These are phyloP conservation scores for Quadroppia sp. DNA, from an alignment of 2,888 invertebrate genomes.

Conservation along the genomic window DNA sequence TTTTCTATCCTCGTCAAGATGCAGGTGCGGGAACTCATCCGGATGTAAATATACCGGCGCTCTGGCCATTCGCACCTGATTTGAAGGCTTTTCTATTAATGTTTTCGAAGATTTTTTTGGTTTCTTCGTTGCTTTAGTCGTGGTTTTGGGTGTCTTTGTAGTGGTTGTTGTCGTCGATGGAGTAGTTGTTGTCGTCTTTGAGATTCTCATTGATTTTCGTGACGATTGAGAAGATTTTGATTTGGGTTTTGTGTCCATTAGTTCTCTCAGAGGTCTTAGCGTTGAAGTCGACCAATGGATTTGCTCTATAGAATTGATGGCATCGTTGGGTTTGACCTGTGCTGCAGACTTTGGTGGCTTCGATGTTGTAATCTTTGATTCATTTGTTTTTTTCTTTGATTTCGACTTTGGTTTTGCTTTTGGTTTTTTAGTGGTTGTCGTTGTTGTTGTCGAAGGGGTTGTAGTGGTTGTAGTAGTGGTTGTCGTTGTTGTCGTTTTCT, in stretches of 20 bases:
- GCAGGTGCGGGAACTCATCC: slow-evolving; percentile 38
- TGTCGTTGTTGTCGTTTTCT: slow-evolving; percentile 18
- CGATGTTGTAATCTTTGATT: slow-evolving; percentile 33
- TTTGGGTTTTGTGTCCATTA: slow-evolving; percentile 22
- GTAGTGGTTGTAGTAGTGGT: slow-evolving; percentile 37
- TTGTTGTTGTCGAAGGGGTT: slow-evolving; percentile 7
- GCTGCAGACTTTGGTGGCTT: slow-evolving; percentile 29
- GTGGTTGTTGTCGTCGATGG: slow-evolving; percentile 27
- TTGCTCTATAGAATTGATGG: slow-evolving; percentile 19
- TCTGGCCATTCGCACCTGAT: slow-evolving; percentile 7
- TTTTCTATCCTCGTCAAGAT: not conserved
- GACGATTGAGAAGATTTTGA: not conserved
- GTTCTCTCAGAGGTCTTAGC: slow-evolving; percentile 37
- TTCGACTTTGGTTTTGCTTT: slow-evolving; percentile 19
- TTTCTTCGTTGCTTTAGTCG: slow-evolving; percentile 31
- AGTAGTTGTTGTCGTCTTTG: slow-evolving; percentile 5
- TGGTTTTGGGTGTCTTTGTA: not conserved
- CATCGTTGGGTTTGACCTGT: slow-evolving; percentile 9
- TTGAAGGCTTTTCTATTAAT: not conserved
- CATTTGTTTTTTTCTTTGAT: slow-evolving; percentile 16
- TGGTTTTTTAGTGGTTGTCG: slow-evolving; percentile 4
- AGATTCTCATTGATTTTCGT: slow-evolving; percentile 5
- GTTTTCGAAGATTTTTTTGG: slow-evolving; percentile 26
- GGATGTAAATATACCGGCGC: slow-evolving; percentile 34
- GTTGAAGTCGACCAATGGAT: slow-evolving; percentile 41